A percentile compares a stretch with the other conserved stretches of the same genome.
These are phyloP conservation scores for Melieria omissa DNA, from an alignment of 2,888 invertebrate species.

Conservation along the genomic window DNA sequence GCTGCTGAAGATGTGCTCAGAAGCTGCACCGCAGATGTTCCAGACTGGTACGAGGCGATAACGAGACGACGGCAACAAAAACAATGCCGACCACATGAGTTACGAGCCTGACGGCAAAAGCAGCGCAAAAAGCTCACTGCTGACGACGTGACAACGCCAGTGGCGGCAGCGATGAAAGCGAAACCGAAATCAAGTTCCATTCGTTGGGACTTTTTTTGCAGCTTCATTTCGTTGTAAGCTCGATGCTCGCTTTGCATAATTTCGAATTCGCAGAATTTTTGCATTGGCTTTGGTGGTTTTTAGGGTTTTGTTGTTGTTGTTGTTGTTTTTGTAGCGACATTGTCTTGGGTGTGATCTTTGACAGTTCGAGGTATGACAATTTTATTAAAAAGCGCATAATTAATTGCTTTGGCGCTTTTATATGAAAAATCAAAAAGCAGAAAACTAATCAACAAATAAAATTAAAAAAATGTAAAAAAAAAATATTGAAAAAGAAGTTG, in stretches of 20 bases:
- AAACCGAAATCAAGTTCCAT: slow-evolving; percentile 5
- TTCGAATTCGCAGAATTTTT: no score
- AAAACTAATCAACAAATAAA: neutral
- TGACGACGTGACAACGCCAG: neutral
- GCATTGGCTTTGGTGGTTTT: no score
- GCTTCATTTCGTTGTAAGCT: no score
- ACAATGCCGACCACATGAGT: no score
- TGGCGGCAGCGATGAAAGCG: slow-evolving; percentile 17
- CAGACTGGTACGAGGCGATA: slow-evolving; percentile 1
- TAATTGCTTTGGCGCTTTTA: neutral
- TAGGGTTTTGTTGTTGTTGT: no score
- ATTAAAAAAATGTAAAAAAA: neutral
- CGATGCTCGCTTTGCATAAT: no score
- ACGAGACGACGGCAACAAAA: no score
- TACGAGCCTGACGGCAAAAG: neutral
- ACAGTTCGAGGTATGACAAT: neutral
- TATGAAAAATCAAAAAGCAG: neutral
- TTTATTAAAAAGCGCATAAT: neutral
- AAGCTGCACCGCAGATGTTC: neutral
- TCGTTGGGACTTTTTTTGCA: no score
- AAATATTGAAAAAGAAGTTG: no score
- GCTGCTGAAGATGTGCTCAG: neutral
- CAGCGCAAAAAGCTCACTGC: slow-evolving; percentile 14
- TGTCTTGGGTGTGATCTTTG: neutral
- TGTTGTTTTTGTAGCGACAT: neutral